Base-by-base conservation (phyloP, 92 coral and sea anemone species). In the Heliopora coerulea region DNA sequence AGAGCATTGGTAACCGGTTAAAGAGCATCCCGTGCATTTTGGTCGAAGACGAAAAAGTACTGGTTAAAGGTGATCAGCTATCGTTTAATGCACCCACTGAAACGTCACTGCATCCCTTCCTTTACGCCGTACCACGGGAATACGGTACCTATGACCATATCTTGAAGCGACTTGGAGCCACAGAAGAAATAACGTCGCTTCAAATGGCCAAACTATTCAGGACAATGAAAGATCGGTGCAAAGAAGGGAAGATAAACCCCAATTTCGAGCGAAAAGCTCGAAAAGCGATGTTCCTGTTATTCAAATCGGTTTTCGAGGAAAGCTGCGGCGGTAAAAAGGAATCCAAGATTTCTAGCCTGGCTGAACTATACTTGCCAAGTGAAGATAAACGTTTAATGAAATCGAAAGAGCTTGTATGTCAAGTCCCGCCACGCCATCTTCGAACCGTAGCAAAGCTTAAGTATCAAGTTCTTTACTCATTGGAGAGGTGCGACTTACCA, bases 401-500 rank as follows among this genome's bases (percentile, higher is more conserved):
- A 40, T 91, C 97, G 11, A 79, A 64, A 57, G 97, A 91, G 52
- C 85, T 91, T n/a, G 84, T 91, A n/a, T 86, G 88, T 39, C 86
- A 91, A 40, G 97, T 88, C 35, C 86, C 86, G 69, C 97, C 97
- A 58, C 87, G 93, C 67, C 88, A 85, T 68, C 90, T 85, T 69
- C 84, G 90, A 14, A 84, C 93, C 37, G 97, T 92, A 18, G 83
- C 86, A 28, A 92, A 91, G 52, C 88, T 88, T 79, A 82, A 90
- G 26, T 85, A 88, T 32, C 87, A 84, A 32, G 88, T 88, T 78
- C 89, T 91, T 19, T 92, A 88, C 62, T 88, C 88, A 67, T 84
- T 88, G 40, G 86, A 90, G 28, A 92, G 88, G 46, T 92, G 97
- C 57, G 97, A 88, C 59, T 84, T 91, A n/a, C 85, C 95, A 39